Evolutionary conservation across 2,888 invertebrate genomes (phyloP).

Genomic region (Myopa testacea): DNA sequence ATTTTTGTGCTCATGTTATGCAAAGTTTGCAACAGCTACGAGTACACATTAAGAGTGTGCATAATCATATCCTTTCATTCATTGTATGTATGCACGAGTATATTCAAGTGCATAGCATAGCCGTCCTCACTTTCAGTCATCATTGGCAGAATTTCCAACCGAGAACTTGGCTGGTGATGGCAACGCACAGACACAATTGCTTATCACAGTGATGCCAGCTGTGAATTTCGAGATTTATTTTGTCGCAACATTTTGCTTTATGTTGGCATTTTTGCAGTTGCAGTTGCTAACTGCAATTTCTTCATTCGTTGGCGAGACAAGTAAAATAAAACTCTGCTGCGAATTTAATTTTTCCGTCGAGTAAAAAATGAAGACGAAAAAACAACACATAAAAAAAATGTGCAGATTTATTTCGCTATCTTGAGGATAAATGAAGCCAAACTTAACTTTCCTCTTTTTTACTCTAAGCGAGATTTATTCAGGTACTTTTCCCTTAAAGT

Average conservation of each 20-base stretch:
- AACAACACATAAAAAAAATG: neutral
- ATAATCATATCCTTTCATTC: too few relatives aligned
- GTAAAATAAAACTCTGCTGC: neutral
- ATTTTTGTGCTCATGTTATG: too few relatives aligned
- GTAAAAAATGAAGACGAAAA: neutral
- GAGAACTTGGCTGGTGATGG: too few relatives aligned
- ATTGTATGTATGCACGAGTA: too few relatives aligned
- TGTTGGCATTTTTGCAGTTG: slow-evolving; percentile 25
- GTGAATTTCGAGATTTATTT: slow-evolving; percentile 33
- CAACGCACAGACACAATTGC: slow-evolving; percentile 12
- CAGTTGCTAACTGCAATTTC: slow-evolving; percentile 9
- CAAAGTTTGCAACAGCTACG: too few relatives aligned
- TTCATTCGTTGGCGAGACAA: slow-evolving; percentile 8
- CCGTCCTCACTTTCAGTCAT: too few relatives aligned
- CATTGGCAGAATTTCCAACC: too few relatives aligned
- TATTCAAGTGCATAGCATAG: too few relatives aligned
- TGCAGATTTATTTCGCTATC: slow-evolving; percentile 11
- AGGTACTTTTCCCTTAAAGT: too few relatives aligned
- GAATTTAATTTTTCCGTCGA: neutral
- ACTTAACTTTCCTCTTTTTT: slow-evolving; percentile 2
- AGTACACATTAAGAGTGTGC: too few relatives aligned
- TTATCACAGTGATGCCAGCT: slow-evolving; percentile 37
- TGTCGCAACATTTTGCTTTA: slow-evolving; percentile 37
- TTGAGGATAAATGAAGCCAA: slow-evolving; percentile 15
- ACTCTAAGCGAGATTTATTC: too few relatives aligned